These are phyloP conservation scores for Pristionchus entomophagus DNA, from an alignment of 2,888 invertebrate genomes.

Conservation along the genomic window DNA sequence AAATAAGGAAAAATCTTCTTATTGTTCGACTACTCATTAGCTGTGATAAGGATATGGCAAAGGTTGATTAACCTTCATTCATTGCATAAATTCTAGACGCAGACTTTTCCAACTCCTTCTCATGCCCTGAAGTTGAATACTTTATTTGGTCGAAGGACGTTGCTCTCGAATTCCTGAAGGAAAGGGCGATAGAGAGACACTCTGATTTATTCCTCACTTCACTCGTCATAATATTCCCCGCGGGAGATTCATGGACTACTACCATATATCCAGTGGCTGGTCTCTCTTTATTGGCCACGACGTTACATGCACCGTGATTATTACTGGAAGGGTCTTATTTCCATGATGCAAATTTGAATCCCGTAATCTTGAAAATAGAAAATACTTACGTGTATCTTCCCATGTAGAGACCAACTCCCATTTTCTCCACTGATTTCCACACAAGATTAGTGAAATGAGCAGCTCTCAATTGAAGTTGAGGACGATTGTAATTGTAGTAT, in stretches of 20 bases:
- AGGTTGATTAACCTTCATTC: not conserved
- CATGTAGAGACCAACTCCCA: slow-evolving; percentile 51
- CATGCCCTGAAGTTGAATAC: slow-evolving; percentile 11
- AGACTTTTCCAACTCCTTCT: no score
- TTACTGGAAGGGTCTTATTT: no score
- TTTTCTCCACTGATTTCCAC: slow-evolving; percentile 53
- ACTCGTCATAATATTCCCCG: slow-evolving; percentile 48
- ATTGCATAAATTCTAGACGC: not conserved
- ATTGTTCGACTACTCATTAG: not conserved
- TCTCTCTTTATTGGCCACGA: slow-evolving; percentile 26
- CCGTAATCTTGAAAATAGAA: no score
- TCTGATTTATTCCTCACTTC: not conserved
- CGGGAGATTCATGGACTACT: slow-evolving; percentile 50
- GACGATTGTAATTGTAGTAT: slow-evolving; percentile 52
- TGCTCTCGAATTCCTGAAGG: not conserved
- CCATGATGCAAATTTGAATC: no score
- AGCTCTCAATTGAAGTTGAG: slow-evolving; percentile 50
- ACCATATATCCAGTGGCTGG: slow-evolving; percentile 53
- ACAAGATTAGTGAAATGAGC: slow-evolving; percentile 57
- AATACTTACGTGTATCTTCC: slow-evolving; percentile 47
- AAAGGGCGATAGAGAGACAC: not conserved
- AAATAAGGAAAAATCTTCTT: not conserved
- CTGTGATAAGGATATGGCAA: no score
- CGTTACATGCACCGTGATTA: slow-evolving; percentile 50
- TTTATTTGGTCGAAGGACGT: not conserved